Percentiles rank a stretch among this genome's conserved stretches.
Conservation (phyloP, 2,888 invertebrate genomes). For the Meta bourneti region DNA sequence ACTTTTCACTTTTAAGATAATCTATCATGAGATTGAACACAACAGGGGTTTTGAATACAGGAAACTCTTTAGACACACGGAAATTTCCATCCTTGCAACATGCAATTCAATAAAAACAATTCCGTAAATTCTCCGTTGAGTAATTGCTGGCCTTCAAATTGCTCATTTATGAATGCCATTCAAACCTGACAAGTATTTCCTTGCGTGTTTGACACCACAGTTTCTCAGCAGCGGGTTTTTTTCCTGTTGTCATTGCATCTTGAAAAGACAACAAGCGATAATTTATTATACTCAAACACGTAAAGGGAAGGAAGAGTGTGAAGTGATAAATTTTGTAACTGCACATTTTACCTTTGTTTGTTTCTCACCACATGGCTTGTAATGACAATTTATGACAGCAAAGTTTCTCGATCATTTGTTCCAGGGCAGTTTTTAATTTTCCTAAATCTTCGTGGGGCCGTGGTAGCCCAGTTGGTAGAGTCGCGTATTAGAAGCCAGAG, state of each 20-base stretch:
- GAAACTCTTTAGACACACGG: background rate
- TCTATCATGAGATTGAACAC: too few relatives aligned
- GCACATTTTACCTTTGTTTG: background rate
- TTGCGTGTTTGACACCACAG: conserved; percentile 6
- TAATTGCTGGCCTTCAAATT: background rate
- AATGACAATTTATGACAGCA: too few relatives aligned
- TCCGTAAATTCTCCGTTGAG: background rate
- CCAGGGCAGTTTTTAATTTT: too few relatives aligned
- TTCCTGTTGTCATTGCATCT: background rate
- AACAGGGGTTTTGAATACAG: background rate
- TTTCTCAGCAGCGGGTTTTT: background rate
- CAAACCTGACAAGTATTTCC: background rate
- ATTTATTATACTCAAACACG: conserved; percentile 13
- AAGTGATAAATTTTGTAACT: conserved; percentile 25
- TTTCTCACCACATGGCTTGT: too few relatives aligned
- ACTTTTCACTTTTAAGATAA: too few relatives aligned
- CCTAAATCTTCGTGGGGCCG: too few relatives aligned
- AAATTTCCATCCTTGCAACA: background rate
- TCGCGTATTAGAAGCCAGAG: too few relatives aligned
- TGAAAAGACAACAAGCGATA: background rate
- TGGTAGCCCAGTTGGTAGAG: too few relatives aligned
- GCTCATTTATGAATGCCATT: background rate
- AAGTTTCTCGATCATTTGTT: too few relatives aligned
- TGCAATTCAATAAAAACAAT: background rate
- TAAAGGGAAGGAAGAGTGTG: conserved; percentile 19